Base-by-base conservation (phyloP, 2,888 invertebrate genomes). In the Rhingia campestris region DNA sequence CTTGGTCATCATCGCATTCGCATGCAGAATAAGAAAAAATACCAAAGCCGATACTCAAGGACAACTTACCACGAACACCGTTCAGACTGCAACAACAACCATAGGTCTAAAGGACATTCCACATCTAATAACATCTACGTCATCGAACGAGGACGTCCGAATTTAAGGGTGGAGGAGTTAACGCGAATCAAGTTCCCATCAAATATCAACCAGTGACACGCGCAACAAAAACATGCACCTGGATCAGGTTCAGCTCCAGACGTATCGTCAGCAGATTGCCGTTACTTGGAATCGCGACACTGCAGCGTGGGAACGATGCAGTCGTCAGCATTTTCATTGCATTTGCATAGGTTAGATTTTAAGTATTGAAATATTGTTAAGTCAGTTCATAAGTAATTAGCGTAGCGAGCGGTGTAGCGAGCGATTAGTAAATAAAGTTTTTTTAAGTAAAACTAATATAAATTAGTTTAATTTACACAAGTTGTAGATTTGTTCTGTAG, bases 61-160 rank as follows among this genome's bases (percentile, higher is more conserved):
- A 12, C 49, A 49, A 49, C 14, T 12, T 14, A 22, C 49, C 49
- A 10, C 39, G 39, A 39, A 39, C 39, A 39, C 39, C 7, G 39
- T 39, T 39, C 39, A 39, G 6, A 39, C 53, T 10, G 33, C 4
- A 53, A 10, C 33, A n/a, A 32, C 32, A 53, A 35, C 33, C 14
- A 53, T 53, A 14, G 53, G 53, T 6, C 33, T 53, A 33, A n/a
- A 53, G 10, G 53, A 53, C 53, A 53, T 53, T 53, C 33, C 53
- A 33, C 53, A 53, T 33, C 53, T 53, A 9, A 22, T 53, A 35
- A 53, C 53, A 35, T 53, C 53, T n/a, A 53, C 14, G n/a, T 14
- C 32, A 32, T 33, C 53, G 32, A 33, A 53, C 53, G 53, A 53
- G 53, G 53, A 53, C 53, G 53, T n/a, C 14, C 53, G 53, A 53